Conservation (phyloP, 2,113 vertebrate genomes). For the Neomonachus schauinslandi region DNA sequence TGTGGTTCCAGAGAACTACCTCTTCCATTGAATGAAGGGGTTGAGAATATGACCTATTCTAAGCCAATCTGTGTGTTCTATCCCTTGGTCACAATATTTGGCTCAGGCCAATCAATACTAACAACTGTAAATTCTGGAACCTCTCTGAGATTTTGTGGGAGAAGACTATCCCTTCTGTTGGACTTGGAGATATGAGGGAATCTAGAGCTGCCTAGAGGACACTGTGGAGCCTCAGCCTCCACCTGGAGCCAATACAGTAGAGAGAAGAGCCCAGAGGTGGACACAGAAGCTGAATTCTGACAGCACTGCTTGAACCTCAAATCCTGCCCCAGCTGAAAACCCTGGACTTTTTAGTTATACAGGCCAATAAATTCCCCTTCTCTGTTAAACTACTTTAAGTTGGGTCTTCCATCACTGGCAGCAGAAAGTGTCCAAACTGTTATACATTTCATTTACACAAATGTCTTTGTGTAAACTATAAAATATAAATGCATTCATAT, state of each 20-base stretch:
- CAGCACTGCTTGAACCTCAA: background rate
- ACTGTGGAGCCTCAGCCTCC: background rate
- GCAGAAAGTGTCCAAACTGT: slow-evolving; percentile 19
- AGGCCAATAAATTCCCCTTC: background rate
- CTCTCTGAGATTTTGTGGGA: background rate
- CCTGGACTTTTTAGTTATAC: background rate
- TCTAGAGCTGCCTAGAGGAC: background rate
- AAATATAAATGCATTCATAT: slow-evolving; percentile 50
- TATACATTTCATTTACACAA: background rate
- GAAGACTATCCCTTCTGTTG: background rate
- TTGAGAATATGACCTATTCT: background rate
- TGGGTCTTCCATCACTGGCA: background rate
- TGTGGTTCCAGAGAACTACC: background rate
- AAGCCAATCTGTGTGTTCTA: background rate
- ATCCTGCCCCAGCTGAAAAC: background rate
- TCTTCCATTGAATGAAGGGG: background rate
- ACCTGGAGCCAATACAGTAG: background rate
- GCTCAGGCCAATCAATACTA: background rate
- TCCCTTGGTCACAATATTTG: background rate
- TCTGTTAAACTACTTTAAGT: background rate
- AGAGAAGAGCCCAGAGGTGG: background rate
- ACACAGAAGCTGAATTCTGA: background rate
- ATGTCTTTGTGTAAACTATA: background rate
- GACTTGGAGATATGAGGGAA: background rate
- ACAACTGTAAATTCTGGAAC: background rate